phyloP scores from a whole-genome alignment of 2,888 invertebrate genomes.

The Drosophila demipolita region DNA sequence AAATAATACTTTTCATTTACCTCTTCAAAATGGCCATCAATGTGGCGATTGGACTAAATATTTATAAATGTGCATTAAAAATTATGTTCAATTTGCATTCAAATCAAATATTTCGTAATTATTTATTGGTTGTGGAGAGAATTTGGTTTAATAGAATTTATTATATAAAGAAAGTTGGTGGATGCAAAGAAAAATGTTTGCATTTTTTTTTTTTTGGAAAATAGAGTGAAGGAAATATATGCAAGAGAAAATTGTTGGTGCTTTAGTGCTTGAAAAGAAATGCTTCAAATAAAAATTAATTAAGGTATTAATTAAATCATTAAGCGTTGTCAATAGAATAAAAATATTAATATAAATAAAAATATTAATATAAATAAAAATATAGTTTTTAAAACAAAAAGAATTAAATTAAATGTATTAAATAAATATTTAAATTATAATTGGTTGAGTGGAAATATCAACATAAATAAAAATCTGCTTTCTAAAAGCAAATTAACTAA shows the following conservation, averaged over 20 bases:
- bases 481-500: not conserved
- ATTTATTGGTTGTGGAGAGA: constrained; percentile 49
- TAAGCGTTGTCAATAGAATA: not conserved
- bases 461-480: not conserved
- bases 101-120: constrained; percentile 44
- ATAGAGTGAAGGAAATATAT: constrained; percentile 76
- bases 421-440: not conserved
- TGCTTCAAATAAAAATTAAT: not conserved
- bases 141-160: constrained; percentile 34
- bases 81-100: constrained; percentile 49
- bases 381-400: not conserved
- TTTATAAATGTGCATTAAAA: constrained; percentile 50
- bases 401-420: not conserved
- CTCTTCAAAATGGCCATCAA: constrained; percentile 97
- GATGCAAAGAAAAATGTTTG: constrained; percentile 38
- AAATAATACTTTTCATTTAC: constrained; percentile 87
- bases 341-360: not conserved
- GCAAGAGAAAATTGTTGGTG: constrained; percentile 77
- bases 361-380: not conserved
- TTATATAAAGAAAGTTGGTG: constrained; percentile 30
- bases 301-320: not conserved
- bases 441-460: too few relatives aligned
- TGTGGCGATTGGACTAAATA: constrained; percentile 95
- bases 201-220: constrained; percentile 48
- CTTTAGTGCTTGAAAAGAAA: constrained; percentile 79